A percentile compares a stretch with the other conserved stretches of the same genome.
These are phyloP conservation scores for Gymnocheta viridis DNA, from an alignment of 2,888 invertebrate species.

Conservation along the genomic window DNA sequence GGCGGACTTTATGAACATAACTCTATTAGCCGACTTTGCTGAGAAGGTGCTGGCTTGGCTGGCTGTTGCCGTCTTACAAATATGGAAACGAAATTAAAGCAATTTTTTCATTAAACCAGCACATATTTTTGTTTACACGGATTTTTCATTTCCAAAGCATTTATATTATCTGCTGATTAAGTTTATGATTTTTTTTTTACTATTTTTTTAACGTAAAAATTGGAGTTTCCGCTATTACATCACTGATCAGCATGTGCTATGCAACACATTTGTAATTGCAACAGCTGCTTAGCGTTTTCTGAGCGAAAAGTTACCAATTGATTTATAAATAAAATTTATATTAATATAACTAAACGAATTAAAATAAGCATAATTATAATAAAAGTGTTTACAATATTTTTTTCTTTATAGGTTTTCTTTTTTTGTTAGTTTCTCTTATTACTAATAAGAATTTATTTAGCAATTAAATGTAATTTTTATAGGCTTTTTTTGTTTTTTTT, in stretches of 20 bases:
- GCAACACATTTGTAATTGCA: neutral
- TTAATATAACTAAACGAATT: neutral
- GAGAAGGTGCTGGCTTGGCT: no score
- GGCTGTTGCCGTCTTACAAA: no score
- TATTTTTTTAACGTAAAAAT: no score
- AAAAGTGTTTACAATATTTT: constrained; percentile 8
- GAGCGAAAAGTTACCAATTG: neutral
- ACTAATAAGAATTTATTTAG: constrained; percentile 70
- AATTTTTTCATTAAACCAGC: neutral
- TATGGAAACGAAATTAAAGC: no score
- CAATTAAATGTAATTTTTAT: constrained; percentile 66
- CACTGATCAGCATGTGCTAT: neutral
- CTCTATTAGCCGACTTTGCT: no score
- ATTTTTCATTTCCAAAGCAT: no score
- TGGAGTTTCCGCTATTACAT: neutral
- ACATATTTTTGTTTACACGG: no score
- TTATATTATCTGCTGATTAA: neutral
- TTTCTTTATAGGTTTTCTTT: constrained; percentile 51
- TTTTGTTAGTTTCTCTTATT: constrained; percentile 51
- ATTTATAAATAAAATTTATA: no score
- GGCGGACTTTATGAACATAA: no score
- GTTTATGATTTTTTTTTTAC: neutral
- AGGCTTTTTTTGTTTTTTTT: constrained; percentile 61
- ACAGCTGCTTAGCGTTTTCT: neutral
- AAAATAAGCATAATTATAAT: constrained; percentile 23